phyloP scores from a whole-genome alignment of 1,140 invertebrate species.

The Ceratosolen solmsi region DNA sequence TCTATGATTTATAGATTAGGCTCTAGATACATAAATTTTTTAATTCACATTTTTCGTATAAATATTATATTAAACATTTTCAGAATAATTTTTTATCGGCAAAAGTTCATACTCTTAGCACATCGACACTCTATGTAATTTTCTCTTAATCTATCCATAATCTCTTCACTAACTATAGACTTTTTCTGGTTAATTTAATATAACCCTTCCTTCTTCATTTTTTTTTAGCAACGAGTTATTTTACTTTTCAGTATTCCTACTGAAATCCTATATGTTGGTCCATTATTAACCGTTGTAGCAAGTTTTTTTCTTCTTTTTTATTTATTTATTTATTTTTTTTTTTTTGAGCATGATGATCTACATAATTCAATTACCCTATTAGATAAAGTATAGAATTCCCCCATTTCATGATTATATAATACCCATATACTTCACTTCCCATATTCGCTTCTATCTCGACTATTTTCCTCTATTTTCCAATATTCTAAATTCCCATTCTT shows the following conservation, averaged over 20 bases:
- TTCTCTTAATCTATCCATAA: no score
- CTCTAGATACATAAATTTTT: no score
- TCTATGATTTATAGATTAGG: no score
- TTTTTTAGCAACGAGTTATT: background rate
- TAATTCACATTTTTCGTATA: no score
- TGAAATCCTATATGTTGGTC: background rate
- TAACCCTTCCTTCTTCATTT: background rate
- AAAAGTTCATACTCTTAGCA: no score
- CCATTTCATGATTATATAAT: background rate
- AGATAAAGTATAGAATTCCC: background rate
- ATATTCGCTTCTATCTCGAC: background rate
- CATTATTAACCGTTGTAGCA: background rate
- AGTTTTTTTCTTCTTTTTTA: no score
- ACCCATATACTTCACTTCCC: background rate
- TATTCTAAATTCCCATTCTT: background rate
- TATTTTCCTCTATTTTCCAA: background rate
- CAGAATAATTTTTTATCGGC: no score
- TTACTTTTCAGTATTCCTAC: background rate
- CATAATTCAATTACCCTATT: background rate
- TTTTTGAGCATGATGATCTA: background rate
- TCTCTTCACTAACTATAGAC: no score
- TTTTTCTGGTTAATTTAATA: background rate
- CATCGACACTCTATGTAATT: no score
- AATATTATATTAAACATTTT: no score
- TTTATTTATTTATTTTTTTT: no score